Percentiles rank a stretch among this genome's conserved stretches.
Conservation (phyloP, 2,113 vertebrate genomes). For the Nerophis ophidion region DNA sequence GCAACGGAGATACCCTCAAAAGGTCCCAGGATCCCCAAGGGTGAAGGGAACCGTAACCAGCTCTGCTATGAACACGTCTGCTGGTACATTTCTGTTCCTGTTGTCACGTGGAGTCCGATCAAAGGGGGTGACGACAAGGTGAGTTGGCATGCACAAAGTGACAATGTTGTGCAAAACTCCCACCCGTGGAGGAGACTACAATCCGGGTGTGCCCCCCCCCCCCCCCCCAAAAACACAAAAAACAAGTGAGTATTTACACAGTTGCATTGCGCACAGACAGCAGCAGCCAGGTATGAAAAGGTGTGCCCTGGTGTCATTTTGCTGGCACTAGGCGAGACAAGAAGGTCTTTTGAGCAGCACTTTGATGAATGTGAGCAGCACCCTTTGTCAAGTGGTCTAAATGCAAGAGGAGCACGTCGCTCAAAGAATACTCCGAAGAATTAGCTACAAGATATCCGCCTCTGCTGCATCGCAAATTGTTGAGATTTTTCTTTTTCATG, state of each 20-base stretch:
- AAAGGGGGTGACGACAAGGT: neutral
- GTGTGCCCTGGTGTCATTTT: neutral
- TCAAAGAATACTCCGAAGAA: too few species aligned
- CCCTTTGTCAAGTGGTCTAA: too few species aligned
- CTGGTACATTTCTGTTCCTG: neutral
- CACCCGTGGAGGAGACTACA: neutral
- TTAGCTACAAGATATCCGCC: too few species aligned
- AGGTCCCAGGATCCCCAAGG: too few species aligned
- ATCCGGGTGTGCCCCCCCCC: conserved; percentile 11
- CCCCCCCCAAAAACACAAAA: neutral
- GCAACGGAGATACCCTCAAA: too few species aligned
- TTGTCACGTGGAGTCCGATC: neutral
- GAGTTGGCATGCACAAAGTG: conserved; percentile 30
- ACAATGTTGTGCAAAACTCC: neutral
- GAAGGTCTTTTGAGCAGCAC: neutral
- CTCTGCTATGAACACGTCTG: neutral
- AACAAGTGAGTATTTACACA: conserved; percentile 55
- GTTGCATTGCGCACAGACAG: conserved; percentile 26
- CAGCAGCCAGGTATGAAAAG: neutral
- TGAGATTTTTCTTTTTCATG: too few species aligned
- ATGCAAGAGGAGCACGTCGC: too few species aligned
- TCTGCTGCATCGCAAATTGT: too few species aligned
- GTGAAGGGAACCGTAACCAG: too few species aligned
- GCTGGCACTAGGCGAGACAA: neutral
- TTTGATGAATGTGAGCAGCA: neutral